phyloP scores from a whole-genome alignment of 2,888 invertebrate genomes.

The Cosmorhoe ocellata region DNA sequence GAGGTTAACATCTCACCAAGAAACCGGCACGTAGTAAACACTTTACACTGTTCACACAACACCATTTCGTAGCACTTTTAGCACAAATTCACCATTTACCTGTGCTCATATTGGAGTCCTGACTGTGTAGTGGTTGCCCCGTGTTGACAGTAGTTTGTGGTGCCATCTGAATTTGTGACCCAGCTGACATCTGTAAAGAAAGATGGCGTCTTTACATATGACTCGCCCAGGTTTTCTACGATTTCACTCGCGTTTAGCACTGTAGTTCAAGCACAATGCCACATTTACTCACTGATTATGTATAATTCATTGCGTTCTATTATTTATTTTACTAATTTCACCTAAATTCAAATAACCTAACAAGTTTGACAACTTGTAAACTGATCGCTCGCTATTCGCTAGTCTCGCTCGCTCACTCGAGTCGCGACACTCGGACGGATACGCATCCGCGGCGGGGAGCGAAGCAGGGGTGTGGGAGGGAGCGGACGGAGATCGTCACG shows the following conservation, averaged over 20 bases:
- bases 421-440: slow-evolving; percentile 80
- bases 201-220: slow-evolving; percentile 83
- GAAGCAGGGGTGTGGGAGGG: slow-evolving; percentile 51
- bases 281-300: slow-evolving; percentile 59
- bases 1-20: slow-evolving; percentile 56
- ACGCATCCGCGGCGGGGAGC: slow-evolving; percentile 75
- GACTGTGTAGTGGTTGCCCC: slow-evolving; percentile 93
- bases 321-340: slow-evolving; percentile 56
- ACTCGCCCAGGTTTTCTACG: slow-evolving; percentile 66
- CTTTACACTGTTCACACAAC: slow-evolving; percentile 68
- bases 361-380: slow-evolving; percentile 81
- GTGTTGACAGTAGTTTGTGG: slow-evolving; percentile 95
- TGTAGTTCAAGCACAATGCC: slow-evolving; percentile 38
- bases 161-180: slow-evolving; percentile 98
- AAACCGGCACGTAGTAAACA: slow-evolving; percentile 66
- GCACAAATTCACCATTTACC: slow-evolving; percentile 84
- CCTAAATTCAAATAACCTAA: slow-evolving; percentile 72
- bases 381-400: slow-evolving; percentile 60
- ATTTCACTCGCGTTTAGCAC: slow-evolving; percentile 48
- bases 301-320: slow-evolving; percentile 49
- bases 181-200: slow-evolving; percentile 95
- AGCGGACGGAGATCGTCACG: slow-evolving; percentile 79
- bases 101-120: slow-evolving; percentile 99
- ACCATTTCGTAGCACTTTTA: slow-evolving; percentile 64
- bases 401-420: slow-evolving; percentile 25